Evolutionary conservation across 2,113 vertebrate genomes (phyloP), one percentile per base, ranked within the genome.

Genomic region (Lasiurus cinereus): DNA sequence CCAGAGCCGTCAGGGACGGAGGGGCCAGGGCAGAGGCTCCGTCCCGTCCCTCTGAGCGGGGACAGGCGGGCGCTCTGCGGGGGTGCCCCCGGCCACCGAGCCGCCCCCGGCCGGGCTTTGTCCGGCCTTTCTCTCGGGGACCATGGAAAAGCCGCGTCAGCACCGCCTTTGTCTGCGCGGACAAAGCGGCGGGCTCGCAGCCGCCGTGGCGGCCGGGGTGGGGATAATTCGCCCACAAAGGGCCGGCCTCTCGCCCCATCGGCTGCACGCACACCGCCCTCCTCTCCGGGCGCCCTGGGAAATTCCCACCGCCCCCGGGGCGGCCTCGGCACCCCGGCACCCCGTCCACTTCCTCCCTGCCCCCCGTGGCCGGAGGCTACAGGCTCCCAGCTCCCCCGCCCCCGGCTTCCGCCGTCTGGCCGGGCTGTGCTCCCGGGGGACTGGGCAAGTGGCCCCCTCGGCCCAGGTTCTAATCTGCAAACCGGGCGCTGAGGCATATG

Each of bases 101-200:
- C 91, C 92, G 29, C 91, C 62, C 8, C 16, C 5, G 52, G 10
- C 59, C 0, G 1, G 66, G 96, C 96, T 97, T 97, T 97, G 96
- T 96, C 87, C 39, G 83, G 78, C 92, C 94, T 50, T 86, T 85
- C 95, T 95, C 92, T 87, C 88, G 56, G 96, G 19, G 86, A 93
- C 95, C 94, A 11, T 90, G 94, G 94, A 96, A 97, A 97, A 93
- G 92, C 97, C 92, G 52, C 33, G 93, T 97, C 97, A 97, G 97
- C 96, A 84, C 74, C 2, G 93, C 97, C 96, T 97, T 97, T 97
- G 96, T 97, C 96, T 90, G 74, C 88, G 11, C 0, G 92, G 93
- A 97, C 96, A 97, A 97, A 96, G 96, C 94, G 39, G 39, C 39
- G 36, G 19, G 70, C 48, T 84, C 95, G 77, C 94, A 88, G 95